Evolutionary conservation across 1,140 invertebrate genomes (phyloP).

Genomic region (Camponotus vicinus): DNA sequence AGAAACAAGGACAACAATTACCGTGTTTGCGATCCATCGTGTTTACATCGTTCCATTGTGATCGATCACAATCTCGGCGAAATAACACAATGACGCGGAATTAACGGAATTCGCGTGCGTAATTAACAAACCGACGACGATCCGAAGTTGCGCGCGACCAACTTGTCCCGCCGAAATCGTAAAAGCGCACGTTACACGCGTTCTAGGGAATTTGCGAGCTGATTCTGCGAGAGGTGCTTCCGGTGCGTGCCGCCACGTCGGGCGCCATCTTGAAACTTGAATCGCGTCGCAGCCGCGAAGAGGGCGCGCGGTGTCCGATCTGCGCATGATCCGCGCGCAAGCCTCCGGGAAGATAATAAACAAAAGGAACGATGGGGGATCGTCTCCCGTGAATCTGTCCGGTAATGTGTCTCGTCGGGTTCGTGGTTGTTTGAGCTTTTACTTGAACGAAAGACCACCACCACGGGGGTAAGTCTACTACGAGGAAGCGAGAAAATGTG

Average conservation of each 20-base stretch:
- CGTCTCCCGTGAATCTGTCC: conserved; percentile 62
- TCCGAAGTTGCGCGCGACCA: background rate
- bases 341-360: conserved; percentile 75
- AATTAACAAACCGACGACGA: background rate
- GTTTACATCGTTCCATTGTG: background rate
- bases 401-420: conserved; percentile 60
- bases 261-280: background rate
- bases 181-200: background rate
- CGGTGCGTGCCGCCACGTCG: background rate
- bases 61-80: background rate
- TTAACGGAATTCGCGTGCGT: background rate
- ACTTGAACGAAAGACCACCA: conserved; percentile 44
- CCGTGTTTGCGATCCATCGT: background rate
- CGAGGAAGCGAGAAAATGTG: background rate
- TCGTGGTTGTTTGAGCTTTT: conserved; percentile 60
- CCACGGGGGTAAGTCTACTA: conserved; percentile 60
- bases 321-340: conserved; percentile 49
- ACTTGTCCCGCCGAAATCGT: background rate
- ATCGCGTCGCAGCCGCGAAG: background rate
- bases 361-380: conserved; percentile 75
- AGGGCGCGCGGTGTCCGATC: background rate
- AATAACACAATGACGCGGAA: background rate
- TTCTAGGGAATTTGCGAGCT: conserved; percentile 2
- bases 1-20: background rate
- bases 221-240: background rate